Evolutionary conservation across 2,113 vertebrate species (phyloP), one percentile per base, ranked within the genome.

Genomic region (Apistogramma diplotaenia): DNA sequence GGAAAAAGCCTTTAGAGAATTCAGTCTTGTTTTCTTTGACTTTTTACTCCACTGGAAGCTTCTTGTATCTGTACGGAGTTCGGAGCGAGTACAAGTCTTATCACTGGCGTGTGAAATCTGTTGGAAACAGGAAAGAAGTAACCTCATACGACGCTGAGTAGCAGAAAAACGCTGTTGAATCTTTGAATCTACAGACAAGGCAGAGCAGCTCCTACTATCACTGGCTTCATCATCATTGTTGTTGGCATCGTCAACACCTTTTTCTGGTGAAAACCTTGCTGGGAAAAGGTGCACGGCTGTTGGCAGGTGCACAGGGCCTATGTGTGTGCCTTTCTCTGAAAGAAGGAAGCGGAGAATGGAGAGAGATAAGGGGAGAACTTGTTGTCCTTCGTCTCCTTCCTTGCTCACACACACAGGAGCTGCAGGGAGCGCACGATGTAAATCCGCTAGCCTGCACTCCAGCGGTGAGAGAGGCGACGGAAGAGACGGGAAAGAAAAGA

Each of bases 391-490:
- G 61, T 46, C 7, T 74, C 33, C 60, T 55, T 51, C 29, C 81
- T 43, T 67, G 12, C 62, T 37, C 59, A 21, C 35, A 51, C 62
- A 53, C 49, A 40, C 1, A 16, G 19, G 10, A 88, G 73, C 82
- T 86, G 81, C 82, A 61, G 86, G 87, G 84, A 85, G 75, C 4
- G 15, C 21, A 7, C 84, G 86, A 83, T 88, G 78, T 74, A 82
- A 83, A 89, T 89, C 82, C 55, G 76, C 83, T 80, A 59, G 81
- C 80, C 76, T 12, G 78, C 79, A 58, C 84, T 91, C 85, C 84
- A 81, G 84, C 85, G 72, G 86, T 25, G 85, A 84, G 58, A 76
- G 82, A 92, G 81, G 78, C 85, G 35, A 80, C 37, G 35, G 79
- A 79, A 84, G 84, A 89, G 82, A 82, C 54, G 37, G 71, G 62